A percentile compares a stretch with the other conserved stretches of the same genome.
These are phyloP conservation scores for Stichodactyla helianthus DNA, from an alignment of 64 coral and sea anemone genomes.

Conservation along the genomic window DNA sequence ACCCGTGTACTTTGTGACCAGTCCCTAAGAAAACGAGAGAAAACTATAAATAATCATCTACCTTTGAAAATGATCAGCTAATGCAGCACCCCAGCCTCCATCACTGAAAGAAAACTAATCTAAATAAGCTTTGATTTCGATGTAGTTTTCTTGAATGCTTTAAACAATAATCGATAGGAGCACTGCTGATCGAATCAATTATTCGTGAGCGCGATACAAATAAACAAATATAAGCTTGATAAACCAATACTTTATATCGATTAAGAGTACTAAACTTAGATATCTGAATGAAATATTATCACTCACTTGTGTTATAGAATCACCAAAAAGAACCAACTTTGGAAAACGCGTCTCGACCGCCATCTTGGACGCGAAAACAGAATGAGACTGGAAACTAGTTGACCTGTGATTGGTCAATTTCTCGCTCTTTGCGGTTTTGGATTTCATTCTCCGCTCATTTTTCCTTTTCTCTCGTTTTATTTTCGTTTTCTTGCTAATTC, in stretches of 20 bases:
- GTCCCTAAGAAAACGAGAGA: no score
- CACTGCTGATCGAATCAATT: background rate
- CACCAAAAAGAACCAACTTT: constrained; percentile 44
- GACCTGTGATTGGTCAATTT: background rate
- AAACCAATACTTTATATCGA: no score
- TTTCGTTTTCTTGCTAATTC: no score
- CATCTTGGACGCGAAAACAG: constrained; percentile 16
- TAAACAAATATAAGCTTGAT: no score
- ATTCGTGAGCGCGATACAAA: background rate
- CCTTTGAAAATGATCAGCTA: constrained; percentile 88
- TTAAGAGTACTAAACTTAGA: background rate
- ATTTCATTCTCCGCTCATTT: no score
- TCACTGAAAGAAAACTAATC: constrained; percentile 56
- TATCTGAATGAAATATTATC: background rate
- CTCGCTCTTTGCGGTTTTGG: no score
- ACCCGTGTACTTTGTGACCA: no score
- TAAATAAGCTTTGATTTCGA: no score
- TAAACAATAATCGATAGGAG: background rate
- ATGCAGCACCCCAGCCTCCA: constrained; percentile 59
- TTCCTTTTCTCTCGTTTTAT: no score
- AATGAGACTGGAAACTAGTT: background rate
- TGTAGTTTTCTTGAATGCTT: background rate
- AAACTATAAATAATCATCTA: constrained; percentile 25
- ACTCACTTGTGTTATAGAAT: constrained; percentile 50
- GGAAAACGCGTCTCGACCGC: constrained; percentile 20